Evolutionary conservation across 2,113 vertebrate species (phyloP), one percentile per base, ranked within the genome.

Genomic region (Chloroceryle aenea): DNA sequence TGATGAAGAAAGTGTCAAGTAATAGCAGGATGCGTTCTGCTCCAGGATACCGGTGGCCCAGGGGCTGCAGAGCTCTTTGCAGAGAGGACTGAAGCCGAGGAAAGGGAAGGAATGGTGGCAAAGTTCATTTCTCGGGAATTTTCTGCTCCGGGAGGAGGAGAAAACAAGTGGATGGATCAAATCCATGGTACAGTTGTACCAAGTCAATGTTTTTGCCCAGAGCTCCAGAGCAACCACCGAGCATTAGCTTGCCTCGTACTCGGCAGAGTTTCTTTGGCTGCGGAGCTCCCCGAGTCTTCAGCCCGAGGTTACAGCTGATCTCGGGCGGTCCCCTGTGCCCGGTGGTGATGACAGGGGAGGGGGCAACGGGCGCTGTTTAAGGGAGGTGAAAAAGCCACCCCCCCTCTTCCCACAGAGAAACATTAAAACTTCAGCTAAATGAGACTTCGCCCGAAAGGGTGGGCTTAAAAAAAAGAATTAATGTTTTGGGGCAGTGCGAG

Each of bases 171-270:
- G 36, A 14, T 4, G 58, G 27, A n/a, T 13, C n/a, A 32, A 50
- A 75, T 2, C 42, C 26, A 0, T 17, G 26, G 10, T 3, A 11
- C 6, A 12, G 26, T 0, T 12, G 0, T 4, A 7, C 1, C 48
- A 50, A 50, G 34, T 19, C 9, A 1, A 2, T 8, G 22, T 0
- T 10, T 23, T 23, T 38, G 11, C 30, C 40, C 55, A 8, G 77
- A 4, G 25, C 53, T 40, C 25, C 34, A 45, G 66, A 27, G 4
- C 21, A 4, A 40, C 38, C 16, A 1, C 10, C 10, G 3, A 9
- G n/a, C 12, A 12, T 29, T 4, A 14, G 32, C 14, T 32, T 18
- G 67, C 63, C 86, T 77, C 79, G 92, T 84, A 88, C 71, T 5
- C 25, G 15, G 68, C 52, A 6, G 58, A 6, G 15, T n/a, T 22